These are phyloP conservation scores for Sarcophaga rosellei DNA, from an alignment of 2,888 invertebrate species.

Conservation along the genomic window DNA sequence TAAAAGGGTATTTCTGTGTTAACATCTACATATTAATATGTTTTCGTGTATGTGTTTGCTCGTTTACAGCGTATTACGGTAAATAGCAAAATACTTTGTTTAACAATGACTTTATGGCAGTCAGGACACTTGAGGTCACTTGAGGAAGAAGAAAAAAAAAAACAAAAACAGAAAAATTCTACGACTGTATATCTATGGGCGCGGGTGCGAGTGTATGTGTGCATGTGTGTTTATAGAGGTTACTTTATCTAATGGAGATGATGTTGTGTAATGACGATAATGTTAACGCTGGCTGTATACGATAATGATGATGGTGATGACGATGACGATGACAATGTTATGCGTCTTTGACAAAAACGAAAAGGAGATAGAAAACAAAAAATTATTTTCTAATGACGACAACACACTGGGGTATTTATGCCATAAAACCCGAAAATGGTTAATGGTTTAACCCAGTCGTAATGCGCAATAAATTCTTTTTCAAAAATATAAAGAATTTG, in stretches of 20 bases:
- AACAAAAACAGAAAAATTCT: not conserved
- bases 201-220: too few species aligned
- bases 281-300: not conserved
- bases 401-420: not conserved
- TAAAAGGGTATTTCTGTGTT: too few species aligned
- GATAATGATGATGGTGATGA: not conserved
- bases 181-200: not conserved
- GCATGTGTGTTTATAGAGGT: too few species aligned
- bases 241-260: too few species aligned
- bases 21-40: too few species aligned
- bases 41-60: not conserved
- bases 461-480: too few species aligned
- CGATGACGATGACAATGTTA: not conserved
- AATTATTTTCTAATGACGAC: not conserved
- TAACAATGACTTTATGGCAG: constrained; percentile 46
- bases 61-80: not conserved
- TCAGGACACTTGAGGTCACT: constrained; percentile 57
- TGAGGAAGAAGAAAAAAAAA: constrained; percentile 11
- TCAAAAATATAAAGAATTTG: not conserved
- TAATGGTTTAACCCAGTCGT: not conserved
- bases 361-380: not conserved
- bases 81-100: constrained; percentile 10
- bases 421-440: not conserved
- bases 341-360: not conserved
- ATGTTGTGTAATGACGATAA: too few species aligned